Base-by-base conservation (phyloP, 1,140 invertebrate genomes). In the Drosophila lini region DNA sequence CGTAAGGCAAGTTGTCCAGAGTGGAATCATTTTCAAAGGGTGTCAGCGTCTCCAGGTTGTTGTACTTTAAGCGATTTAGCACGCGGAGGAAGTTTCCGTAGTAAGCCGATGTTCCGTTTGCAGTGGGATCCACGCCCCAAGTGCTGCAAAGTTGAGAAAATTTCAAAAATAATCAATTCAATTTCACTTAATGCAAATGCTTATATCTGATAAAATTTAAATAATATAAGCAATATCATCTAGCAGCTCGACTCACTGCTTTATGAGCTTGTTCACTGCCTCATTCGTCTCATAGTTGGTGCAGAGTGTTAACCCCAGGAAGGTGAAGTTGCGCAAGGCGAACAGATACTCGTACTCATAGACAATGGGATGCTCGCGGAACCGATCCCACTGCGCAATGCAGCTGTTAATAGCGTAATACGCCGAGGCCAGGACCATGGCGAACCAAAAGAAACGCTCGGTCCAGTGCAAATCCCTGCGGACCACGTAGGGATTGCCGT, bases 291-390 rank as follows among this genome's bases (percentile, higher is more conserved):
- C 41, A 48, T 76, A 91, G 15, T 65, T 41, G 3, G 84, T 74
- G 53, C 90, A 91, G 7, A 91, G 52, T 0, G 90, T 91, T 0
- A 91, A 36, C 0, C 90, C 90, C 0, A 83, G 38, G 47, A 86
- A 78, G n/a, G 79, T 65, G 36, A 91, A 89, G 22, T 90, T 80
- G 15, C 77, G 76, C 31, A 88, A 42, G 3, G 70, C 76, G 34
- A 65, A 82, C 16, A 90, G 57, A 64, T 73, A 90, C 69, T 91
- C 90, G 42, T 89, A 85, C 40, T 84, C 83, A 58, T 89, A 91
- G 25, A 91, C 84, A 71, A 91, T 76, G 0, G 90, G 90, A 65
- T 91, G 90, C 10, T 91, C 53, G 3, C 84, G 86, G 71, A 74
- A 91, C 22, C 90, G 75, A 44, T 80, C 45, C 86, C 84, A 91